phyloP scores from a whole-genome alignment of 2,888 invertebrate genomes.

The Mamestra brassicae region DNA sequence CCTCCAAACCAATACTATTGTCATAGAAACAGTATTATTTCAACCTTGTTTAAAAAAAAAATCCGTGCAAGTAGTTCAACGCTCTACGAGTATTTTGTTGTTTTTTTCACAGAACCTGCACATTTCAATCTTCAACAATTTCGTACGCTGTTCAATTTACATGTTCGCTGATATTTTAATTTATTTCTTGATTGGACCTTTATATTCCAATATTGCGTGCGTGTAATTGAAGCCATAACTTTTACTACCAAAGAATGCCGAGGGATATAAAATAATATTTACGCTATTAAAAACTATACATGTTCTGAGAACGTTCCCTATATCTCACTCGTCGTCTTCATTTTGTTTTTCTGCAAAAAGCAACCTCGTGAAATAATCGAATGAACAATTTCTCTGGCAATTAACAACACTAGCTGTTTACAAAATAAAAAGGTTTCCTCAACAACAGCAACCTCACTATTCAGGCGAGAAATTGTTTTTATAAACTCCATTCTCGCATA shows the following conservation, averaged over 20 bases:
- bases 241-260: slow-evolving; percentile 71
- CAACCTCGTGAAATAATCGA: slow-evolving; percentile 36
- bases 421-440: slow-evolving; percentile 49
- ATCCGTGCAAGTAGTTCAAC: not conserved
- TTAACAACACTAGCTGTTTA: slow-evolving; percentile 58
- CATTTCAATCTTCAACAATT: slow-evolving; percentile 51
- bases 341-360: slow-evolving; percentile 35
- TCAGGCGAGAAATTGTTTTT: slow-evolving; percentile 60
- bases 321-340: slow-evolving; percentile 11
- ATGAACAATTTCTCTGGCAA: slow-evolving; percentile 58
- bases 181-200: slow-evolving; percentile 75
- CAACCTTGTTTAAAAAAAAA: not conserved
- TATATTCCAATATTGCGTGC: slow-evolving; percentile 77
- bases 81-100: not conserved
- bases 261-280: slow-evolving; percentile 67
- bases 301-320: slow-evolving; percentile 17
- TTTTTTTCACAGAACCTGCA: slow-evolving; percentile 29
- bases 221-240: slow-evolving; percentile 77
- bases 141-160: slow-evolving; percentile 60
- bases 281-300: slow-evolving; percentile 62
- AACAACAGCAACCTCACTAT: slow-evolving; percentile 56
- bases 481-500: slow-evolving; percentile 68
- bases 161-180: slow-evolving; percentile 69
- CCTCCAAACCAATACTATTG: not conserved
- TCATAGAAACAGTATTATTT: not conserved